Percentiles rank a stretch among this genome's conserved stretches.
Conservation (phyloP, 2,113 vertebrate species). For the Halcyon senegalensis region DNA sequence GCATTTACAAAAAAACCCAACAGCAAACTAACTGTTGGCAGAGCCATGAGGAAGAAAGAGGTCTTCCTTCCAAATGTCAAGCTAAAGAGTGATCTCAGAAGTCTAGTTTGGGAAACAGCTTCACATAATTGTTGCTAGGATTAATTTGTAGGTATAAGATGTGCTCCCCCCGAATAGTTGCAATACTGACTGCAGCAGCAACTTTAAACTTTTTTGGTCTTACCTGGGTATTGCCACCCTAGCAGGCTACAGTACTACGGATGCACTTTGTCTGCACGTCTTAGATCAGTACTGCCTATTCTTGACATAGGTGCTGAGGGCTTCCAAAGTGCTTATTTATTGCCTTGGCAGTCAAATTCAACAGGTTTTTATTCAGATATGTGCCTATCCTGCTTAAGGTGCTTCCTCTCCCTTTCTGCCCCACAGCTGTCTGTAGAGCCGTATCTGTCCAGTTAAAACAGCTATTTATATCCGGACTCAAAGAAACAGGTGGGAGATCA, state of each 20-base stretch:
- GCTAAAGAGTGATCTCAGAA: background rate
- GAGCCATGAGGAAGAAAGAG: background rate
- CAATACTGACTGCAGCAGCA: background rate
- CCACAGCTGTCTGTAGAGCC: rapidly evolving
- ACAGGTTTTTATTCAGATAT: background rate
- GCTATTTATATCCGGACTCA: background rate
- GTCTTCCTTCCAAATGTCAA: background rate
- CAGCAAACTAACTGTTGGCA: background rate
- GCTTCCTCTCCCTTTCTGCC: background rate
- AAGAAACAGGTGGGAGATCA: background rate
- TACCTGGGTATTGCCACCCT: background rate
- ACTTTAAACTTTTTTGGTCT: background rate
- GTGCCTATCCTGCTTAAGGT: background rate
- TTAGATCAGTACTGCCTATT: background rate
- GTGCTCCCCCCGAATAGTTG: background rate
- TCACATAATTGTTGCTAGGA: background rate
- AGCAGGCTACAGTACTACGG: background rate
- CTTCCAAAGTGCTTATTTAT: background rate
- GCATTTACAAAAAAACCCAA: background rate
- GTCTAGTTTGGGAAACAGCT: background rate
- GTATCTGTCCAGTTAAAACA: background rate
- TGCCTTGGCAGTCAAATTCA: background rate
- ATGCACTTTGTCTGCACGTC: background rate
- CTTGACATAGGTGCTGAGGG: background rate
- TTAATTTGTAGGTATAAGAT: background rate